These are phyloP conservation scores for Malachius bipustulatus DNA, from an alignment of 2,888 invertebrate genomes.

Conservation along the genomic window DNA sequence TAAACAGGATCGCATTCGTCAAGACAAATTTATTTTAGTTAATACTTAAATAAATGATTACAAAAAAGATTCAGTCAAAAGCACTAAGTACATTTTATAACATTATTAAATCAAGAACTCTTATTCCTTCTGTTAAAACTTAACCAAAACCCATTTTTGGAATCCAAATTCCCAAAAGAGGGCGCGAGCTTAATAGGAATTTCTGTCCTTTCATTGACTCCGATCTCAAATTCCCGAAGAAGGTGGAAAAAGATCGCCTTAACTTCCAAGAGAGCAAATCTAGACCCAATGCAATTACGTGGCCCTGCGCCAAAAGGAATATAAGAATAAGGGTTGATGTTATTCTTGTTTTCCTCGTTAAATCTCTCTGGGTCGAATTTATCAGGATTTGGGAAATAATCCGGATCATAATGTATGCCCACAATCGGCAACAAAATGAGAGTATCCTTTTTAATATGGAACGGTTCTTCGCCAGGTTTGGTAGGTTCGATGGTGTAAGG, in stretches of 20 bases:
- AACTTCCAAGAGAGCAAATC: constrained; percentile 24
- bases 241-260: constrained; percentile 22
- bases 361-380: constrained; percentile 39
- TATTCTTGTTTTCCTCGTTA: constrained; percentile 29
- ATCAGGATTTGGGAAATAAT: no score
- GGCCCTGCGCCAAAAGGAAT: constrained; percentile 42
- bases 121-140: no score
- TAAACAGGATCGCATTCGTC: no score
- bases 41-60: no score
- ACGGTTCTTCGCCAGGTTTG: constrained; percentile 12
- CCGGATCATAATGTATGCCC: constrained; percentile 32
- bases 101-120: no score
- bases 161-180: no score
- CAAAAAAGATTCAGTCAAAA: no score
- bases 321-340: constrained; percentile 37
- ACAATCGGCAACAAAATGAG: constrained; percentile 27
- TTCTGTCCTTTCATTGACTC: constrained; percentile 20
- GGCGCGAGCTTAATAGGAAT: no score
- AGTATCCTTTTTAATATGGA: constrained; percentile 22
- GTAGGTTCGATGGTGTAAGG: constrained; percentile 27
- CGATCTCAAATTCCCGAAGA: constrained; percentile 21
- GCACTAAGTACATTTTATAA: no score
- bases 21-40: no score
- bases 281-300: constrained; percentile 38
- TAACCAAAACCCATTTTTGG: no score